A percentile compares a stretch with the other conserved stretches of the same genome.
Evolutionary conservation across 2,888 invertebrate genomes (phyloP).

Genomic region (Caenorhabditis sinica): DNA sequence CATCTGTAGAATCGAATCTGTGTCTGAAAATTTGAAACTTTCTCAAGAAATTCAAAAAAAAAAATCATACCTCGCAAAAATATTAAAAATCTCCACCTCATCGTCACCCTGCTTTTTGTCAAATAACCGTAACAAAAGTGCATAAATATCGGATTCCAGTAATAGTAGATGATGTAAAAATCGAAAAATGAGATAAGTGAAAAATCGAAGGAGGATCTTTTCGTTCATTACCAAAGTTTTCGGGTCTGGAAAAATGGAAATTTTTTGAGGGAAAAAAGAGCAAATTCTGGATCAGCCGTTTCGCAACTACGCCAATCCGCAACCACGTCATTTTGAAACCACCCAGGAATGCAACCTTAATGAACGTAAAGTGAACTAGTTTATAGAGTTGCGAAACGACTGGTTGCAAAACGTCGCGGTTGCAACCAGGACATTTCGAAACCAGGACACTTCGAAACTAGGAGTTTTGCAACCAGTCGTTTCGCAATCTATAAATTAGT

Average conservation of each 20-base stretch:
- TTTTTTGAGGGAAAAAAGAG: not conserved
- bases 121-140: constrained; percentile 48
- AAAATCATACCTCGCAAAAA: constrained; percentile 65
- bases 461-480: too few relatives aligned
- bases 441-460: too few relatives aligned
- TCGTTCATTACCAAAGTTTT: constrained; percentile 40
- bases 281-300: not conserved
- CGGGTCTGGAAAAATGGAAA: constrained; percentile 7
- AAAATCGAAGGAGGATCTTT: constrained; percentile 31
- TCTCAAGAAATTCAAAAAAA: not conserved
- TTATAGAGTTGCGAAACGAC: too few relatives aligned
- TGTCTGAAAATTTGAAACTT: constrained; percentile 24
- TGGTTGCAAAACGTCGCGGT: too few relatives aligned
- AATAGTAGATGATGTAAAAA: constrained; percentile 50
- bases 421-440: too few relatives aligned
- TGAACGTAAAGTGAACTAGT: too few relatives aligned
- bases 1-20: constrained; percentile 52
- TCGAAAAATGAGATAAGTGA: constrained; percentile 55
- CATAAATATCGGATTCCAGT: constrained; percentile 64
- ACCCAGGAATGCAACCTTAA: too few relatives aligned
- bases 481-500: too few relatives aligned
- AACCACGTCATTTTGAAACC: too few relatives aligned
- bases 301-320: too few relatives aligned
- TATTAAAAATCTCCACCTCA: constrained; percentile 64
- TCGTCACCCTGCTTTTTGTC: constrained; percentile 33